A percentile compares a stretch with the other conserved stretches of the same genome.
These are phyloP conservation scores for Lagodon rhomboides DNA, from an alignment of 2,797 vertebrate genomes.

Conservation along the genomic window DNA sequence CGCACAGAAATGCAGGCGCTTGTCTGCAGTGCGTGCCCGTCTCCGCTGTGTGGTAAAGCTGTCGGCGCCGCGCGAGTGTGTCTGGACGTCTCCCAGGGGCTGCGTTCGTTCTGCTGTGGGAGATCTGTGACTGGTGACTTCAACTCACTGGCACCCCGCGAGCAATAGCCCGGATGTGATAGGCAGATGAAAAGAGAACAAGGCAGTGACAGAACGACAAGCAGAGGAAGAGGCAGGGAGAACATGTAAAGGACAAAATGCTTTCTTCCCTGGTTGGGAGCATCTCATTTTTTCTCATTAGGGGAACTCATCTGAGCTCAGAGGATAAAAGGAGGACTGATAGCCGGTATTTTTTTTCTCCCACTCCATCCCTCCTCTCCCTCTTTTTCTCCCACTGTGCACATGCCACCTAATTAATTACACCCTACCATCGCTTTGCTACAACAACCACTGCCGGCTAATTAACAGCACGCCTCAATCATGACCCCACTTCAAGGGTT, in stretches of 20 bases:
- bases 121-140: conserved; percentile 70
- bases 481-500: conserved; percentile 78
- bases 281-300: conserved; percentile 84
- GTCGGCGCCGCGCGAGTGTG: conserved; percentile 33
- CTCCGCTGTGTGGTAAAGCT: conserved; percentile 32
- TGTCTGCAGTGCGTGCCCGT: not conserved
- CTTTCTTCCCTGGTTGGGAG: conserved; percentile 79
- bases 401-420: conserved; percentile 84
- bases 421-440: conserved; percentile 79
- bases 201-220: conserved; percentile 75
- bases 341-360: conserved; percentile 71
- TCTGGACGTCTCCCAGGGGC: conserved; percentile 62
- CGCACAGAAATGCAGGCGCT: conserved; percentile 3
- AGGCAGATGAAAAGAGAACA: conserved; percentile 79
- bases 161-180: conserved; percentile 74
- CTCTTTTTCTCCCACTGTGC: conserved; percentile 78
- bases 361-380: conserved; percentile 57
- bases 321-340: conserved; percentile 81
- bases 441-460: conserved; percentile 81
- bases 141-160: conserved; percentile 68
- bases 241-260: conserved; percentile 82
- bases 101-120: conserved; percentile 58
- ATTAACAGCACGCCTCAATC: conserved; percentile 82
- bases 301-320: conserved; percentile 79
- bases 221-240: conserved; percentile 74